Evolutionary conservation across 2,113 vertebrate genomes (phyloP).

Genomic region (Holacanthus passer): DNA sequence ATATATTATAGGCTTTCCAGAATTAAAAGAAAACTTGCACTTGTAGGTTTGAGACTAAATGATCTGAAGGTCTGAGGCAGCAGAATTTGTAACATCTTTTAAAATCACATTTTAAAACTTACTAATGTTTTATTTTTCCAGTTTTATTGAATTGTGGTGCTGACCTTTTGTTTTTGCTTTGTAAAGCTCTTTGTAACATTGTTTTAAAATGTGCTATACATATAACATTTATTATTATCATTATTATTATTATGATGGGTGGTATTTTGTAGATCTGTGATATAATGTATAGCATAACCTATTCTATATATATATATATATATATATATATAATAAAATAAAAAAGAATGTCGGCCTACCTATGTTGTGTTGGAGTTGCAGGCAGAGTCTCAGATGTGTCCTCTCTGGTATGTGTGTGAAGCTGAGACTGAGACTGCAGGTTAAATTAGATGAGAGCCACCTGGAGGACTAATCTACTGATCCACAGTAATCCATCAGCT

Average conservation of each 20-base stretch:
- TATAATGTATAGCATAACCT: not conserved
- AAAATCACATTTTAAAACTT: too few species aligned
- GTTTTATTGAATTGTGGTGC: not conserved
- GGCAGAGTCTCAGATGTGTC: not conserved
- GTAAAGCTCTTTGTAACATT: not conserved
- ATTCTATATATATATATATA: too few species aligned
- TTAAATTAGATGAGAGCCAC: conserved; percentile 30
- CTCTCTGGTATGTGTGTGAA: not conserved
- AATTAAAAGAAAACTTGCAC: not conserved
- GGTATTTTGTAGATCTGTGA: not conserved
- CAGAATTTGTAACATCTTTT: too few species aligned
- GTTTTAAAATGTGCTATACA: not conserved
- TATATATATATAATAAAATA: not conserved
- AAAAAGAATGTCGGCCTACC: conserved; percentile 42
- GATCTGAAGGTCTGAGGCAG: too few species aligned
- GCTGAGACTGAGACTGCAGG: not conserved
- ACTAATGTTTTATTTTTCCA: too few species aligned
- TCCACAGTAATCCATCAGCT: conserved; percentile 46
- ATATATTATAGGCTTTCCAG: not conserved
- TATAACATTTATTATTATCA: not conserved
- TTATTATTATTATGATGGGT: not conserved
- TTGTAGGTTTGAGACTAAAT: too few species aligned
- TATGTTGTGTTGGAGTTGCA: conserved; percentile 4
- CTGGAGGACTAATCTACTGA: conserved; percentile 59
- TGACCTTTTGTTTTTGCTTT: not conserved